These are phyloP conservation scores for Pseudococcus longispinus DNA, from an alignment of 2,888 invertebrate genomes.

Conservation along the genomic window DNA sequence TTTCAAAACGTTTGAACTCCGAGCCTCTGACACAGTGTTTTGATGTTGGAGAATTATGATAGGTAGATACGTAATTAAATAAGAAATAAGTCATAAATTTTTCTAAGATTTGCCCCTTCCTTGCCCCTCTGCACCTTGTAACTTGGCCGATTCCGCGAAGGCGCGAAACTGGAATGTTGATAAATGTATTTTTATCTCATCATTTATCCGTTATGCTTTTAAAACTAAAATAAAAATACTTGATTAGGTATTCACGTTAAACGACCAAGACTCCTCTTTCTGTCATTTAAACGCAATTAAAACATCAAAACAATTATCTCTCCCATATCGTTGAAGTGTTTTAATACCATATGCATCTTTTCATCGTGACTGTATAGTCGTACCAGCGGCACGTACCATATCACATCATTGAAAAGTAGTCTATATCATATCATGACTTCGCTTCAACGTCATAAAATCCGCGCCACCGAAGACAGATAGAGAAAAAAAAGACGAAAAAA, in stretches of 20 bases:
- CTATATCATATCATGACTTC: not conserved
- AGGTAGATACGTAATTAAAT: too few species aligned
- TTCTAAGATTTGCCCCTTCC: too few species aligned
- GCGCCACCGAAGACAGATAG: not conserved
- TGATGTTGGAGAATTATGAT: too few species aligned
- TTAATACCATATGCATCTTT: not conserved
- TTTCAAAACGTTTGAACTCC: too few species aligned
- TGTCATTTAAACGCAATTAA: conserved; percentile 2
- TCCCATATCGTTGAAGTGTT: not conserved
- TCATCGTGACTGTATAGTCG: not conserved
- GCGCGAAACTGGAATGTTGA: not conserved
- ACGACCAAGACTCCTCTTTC: not conserved
- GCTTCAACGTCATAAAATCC: not conserved
- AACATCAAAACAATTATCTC: not conserved
- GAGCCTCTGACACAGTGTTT: too few species aligned
- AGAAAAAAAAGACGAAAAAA: not conserved
- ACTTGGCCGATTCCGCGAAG: too few species aligned
- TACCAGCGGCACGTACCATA: not conserved
- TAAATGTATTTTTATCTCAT: not conserved
- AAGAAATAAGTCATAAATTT: too few species aligned
- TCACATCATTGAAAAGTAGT: not conserved
- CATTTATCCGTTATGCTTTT: not conserved
- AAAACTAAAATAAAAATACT: not conserved
- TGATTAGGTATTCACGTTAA: not conserved
- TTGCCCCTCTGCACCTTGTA: too few species aligned